Base-by-base conservation (phyloP, 2,888 invertebrate genomes). In the Agonopterix subpropinquella region DNA sequence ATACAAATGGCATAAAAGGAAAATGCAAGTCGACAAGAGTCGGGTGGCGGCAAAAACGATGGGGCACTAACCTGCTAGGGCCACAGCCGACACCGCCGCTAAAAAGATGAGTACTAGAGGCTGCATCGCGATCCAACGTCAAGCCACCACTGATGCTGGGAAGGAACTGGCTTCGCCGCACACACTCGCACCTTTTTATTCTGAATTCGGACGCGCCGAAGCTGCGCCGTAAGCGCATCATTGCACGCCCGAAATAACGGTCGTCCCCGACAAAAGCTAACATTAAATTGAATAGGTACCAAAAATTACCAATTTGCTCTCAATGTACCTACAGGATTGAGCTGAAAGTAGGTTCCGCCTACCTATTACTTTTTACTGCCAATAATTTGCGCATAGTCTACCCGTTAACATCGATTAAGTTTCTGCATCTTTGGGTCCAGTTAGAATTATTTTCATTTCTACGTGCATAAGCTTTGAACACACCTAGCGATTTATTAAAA, bases 21-120 rank as follows among this genome's bases (percentile, higher is more conserved):
- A 70, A 71, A 64, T 42, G 60, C 59, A 57, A 58, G 49, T 49
- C 67, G 62, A 62, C 56, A 56, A 53, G 44, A 57, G 53, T 67
- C 52, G 61, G 45, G 55, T 60, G 61, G 59, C 65, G 62, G 71
- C 70, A 82, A 84, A 83, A 83, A 83, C 67, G 53, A 61, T 54
- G 67, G 84, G 81, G 77, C 86, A 88, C 88, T 87, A 83, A 88
- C 88, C 88, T 87, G 85, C 85, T 51, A 78, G 65, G 51, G 77
- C 80, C 62, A 80, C 75, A 60, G 81, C 73, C 64, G 78, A 65
- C 60, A 81, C 61, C 54, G 77, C 78, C 55, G 73, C 72, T 49
- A 87, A 69, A 57, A 84, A 58, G 63, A 85, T 62, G 52, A 88
- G 56, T 57, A 75, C 79, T 51, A 72, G 57, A 55, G 67, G 65